Percentiles rank a stretch among this genome's conserved stretches.
These are phyloP conservation scores for Patella pellucida DNA, from an alignment of 2,888 invertebrate genomes.

Conservation along the genomic window DNA sequence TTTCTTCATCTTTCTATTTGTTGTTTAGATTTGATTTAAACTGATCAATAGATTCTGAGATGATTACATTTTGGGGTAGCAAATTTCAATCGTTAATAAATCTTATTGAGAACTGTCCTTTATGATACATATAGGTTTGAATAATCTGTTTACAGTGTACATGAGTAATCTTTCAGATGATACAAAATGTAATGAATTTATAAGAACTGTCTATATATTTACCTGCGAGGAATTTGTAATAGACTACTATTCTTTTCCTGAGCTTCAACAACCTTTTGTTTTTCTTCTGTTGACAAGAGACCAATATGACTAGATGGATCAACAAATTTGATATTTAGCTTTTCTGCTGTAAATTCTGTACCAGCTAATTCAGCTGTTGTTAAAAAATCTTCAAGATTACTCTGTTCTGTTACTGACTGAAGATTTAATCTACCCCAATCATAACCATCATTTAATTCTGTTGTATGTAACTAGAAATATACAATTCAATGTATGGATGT, in stretches of 20 bases:
- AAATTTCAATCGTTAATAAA: too few species aligned
- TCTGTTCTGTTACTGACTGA: constrained; percentile 92
- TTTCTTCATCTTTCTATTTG: too few species aligned
- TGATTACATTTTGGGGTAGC: too few species aligned
- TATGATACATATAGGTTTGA: too few species aligned
- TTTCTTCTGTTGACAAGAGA: constrained; percentile 77
- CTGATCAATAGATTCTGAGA: too few species aligned
- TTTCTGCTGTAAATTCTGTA: constrained; percentile 89
- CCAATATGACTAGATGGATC: constrained; percentile 74
- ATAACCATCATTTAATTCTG: constrained; percentile 90
- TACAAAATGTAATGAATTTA: too few species aligned
- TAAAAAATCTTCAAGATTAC: constrained; percentile 95
- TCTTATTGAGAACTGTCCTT: too few species aligned
- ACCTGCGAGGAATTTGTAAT: constrained; percentile 86
- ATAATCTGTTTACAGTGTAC: too few species aligned
- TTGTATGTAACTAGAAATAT: constrained; percentile 80
- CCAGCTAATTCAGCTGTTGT: constrained; percentile 95
- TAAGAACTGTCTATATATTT: not conserved
- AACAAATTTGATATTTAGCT: constrained; percentile 85
- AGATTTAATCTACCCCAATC: constrained; percentile 92
- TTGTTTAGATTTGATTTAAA: too few species aligned
- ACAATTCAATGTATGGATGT: too few species aligned
- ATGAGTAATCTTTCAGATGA: too few species aligned
- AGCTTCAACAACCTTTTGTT: constrained; percentile 51
- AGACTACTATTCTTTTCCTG: constrained; percentile 73